Conservation (phyloP, 2,888 invertebrate species). For the Sinodicranocentrus sp. region DNA sequence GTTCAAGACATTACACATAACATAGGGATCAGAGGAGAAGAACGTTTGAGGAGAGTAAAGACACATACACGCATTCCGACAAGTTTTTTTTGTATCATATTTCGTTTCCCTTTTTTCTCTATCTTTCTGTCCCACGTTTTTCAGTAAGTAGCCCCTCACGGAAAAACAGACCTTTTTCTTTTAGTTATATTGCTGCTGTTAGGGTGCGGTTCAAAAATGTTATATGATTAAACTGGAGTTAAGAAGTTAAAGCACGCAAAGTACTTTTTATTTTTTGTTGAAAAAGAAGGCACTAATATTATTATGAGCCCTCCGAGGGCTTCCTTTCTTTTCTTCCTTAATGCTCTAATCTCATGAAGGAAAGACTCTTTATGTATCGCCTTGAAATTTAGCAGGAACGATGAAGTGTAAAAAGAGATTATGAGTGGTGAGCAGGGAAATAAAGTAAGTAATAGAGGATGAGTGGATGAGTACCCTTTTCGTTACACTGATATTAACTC, state of each 20-base stretch:
- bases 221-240: constrained; percentile 36
- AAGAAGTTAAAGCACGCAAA: constrained; percentile 37
- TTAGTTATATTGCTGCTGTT: too few species aligned
- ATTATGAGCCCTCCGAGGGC: constrained; percentile 46
- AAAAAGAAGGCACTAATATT: constrained; percentile 25
- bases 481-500: constrained; percentile 22
- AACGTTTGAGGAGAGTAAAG: too few species aligned
- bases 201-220: constrained; percentile 55
- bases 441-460: constrained; percentile 20
- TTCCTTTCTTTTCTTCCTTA: constrained; percentile 21
- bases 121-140: constrained; percentile 41
- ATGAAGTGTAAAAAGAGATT: constrained; percentile 69
- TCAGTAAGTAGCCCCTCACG: constrained; percentile 45
- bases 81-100: constrained; percentile 61
- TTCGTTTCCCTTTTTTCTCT: constrained; percentile 35
- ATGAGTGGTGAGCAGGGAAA: constrained; percentile 7
- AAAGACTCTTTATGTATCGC: constrained; percentile 17
- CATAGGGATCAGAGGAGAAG: constrained; percentile 38
- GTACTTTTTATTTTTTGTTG: constrained; percentile 4
- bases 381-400: constrained; percentile 67
- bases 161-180: constrained; percentile 44
- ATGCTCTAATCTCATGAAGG: constrained; percentile 62
- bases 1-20: constrained; percentile 54
- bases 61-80: constrained; percentile 54
- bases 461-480: constrained; percentile 51